These are phyloP conservation scores for Patiria miniata DNA, from an alignment of 35 echinoderm and acorn worm species.

Conservation along the genomic window DNA sequence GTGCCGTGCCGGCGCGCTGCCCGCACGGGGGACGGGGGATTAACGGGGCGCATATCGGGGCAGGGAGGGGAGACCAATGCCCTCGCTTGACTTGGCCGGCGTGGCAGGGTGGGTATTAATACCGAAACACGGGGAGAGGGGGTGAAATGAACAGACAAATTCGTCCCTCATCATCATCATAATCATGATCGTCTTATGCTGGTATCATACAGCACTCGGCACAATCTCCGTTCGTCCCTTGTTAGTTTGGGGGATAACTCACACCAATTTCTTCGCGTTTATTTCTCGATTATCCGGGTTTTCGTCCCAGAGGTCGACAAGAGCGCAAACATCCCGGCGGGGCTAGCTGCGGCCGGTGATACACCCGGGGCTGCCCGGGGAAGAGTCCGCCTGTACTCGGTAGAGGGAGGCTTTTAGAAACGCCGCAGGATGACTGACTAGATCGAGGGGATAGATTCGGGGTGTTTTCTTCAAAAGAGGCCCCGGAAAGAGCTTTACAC, in stretches of 20 bases:
- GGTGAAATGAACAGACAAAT: slow-evolving; percentile 2
- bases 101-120: not conserved
- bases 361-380: not conserved
- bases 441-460: too few species aligned
- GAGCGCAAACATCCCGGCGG: slow-evolving; percentile 19
- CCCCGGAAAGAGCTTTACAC: too few species aligned
- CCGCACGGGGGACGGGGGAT: not conserved
- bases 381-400: not conserved
- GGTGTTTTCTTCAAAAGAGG: too few species aligned
- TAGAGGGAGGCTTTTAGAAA: too few species aligned
- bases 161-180: not conserved
- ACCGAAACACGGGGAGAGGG: not conserved
- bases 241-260: not conserved
- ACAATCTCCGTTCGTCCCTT: not conserved
- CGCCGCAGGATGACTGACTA: too few species aligned
- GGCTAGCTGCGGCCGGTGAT: not conserved
- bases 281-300: slow-evolving; percentile 12
- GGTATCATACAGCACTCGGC: not conserved
- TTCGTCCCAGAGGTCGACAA: not conserved
- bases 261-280: slow-evolving; percentile 19
- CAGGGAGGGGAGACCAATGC: not conserved
- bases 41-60: not conserved
- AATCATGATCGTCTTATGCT: not conserved
- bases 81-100: slow-evolving; percentile 3
- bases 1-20: not conserved